Evolutionary conservation across 2,888 invertebrate species (phyloP), one percentile per base, ranked within the genome.

Genomic region (Tricholauxania praeusta): DNA sequence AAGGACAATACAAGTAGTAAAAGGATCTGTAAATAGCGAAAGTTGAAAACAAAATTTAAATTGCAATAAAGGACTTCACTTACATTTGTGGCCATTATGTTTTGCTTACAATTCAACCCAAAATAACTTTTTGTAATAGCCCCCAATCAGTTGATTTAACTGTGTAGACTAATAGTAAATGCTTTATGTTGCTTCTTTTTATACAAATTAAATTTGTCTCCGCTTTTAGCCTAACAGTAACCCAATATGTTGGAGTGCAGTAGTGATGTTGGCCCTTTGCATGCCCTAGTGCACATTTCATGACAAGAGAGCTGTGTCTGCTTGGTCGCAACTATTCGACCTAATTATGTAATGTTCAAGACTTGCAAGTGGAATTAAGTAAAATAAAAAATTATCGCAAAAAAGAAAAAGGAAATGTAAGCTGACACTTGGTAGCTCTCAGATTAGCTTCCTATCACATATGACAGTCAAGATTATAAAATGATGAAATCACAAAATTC

Each of bases 121-220:
- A 39, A 10, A 39, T 10, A 39, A 10, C 28, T 28, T 28, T 28
- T 28, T 28, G n/a, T 28, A 39, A 39, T 10, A 39, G 10, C 2
- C 39, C 39, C 39, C 39, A 19, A 15, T 48, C 19, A 19, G 22
- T n/a, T 52, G 62, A n/a, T 22, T 28, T 66, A 66, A 72, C 66
- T 62, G 32, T 66, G 66, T 72, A 22, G 66, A 72, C 66, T 72
- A 66, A 72, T 66, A 49, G 53, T 32, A 53, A 49, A n/a, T 14
- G 7, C 47, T 14, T n/a, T 55, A 12, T 39, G 48, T 17, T 48
- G 22, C 14, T 64, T n/a, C 71, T 64, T 71, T 39, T 71, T 71
- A 64, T 71, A 71, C 57, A 17, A 17, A n/a, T 60, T 22, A 5
- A 2, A 39, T 47, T 48, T 57, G n/a, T 60, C 39, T 3, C 39